Evolutionary conservation across 2,113 vertebrate species (phyloP), one percentile per base, ranked within the genome.

Genomic region (Solea solea): DNA sequence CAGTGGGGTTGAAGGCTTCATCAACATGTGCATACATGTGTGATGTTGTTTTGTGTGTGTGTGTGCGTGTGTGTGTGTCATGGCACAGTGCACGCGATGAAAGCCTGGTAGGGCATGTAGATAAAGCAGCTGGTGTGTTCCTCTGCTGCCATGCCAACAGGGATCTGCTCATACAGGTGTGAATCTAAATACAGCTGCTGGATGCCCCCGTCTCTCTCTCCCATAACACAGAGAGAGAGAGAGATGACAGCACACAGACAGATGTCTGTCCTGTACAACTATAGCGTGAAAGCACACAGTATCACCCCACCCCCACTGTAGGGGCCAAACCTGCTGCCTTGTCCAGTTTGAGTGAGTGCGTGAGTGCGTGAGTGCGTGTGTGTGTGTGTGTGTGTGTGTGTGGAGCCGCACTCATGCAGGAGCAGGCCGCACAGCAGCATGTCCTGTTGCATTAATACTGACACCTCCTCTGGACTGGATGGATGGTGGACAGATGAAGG

Each of bases 141-240:
- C 93, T 93, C 93, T 72, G 82, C 87, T 88, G 91, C 88, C 52
- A 75, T 67, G 95, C 95, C 92, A 96, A 85, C 74, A 90, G 95
- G 93, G 93, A 94, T 93, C 90, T 95, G 93, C 93, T 93, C 94
- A 94, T 64, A 91, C 93, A 98, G 95, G 94, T 97, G 95, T 94
- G 96, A 96, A 95, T 25, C 40, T 59, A 13, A 59, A 25, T 94
- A 93, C 95, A 97, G 94, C 95, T 95, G 94, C 92, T 89, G 91
- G 89, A 87, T 90, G 88, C 16, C 21, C 51, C 21, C 51, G 2
- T 40, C 57, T 45, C 74, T 39, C 56, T 14, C 42, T n/a, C 9
- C 16, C n/a, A 42, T 67, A 64, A 56, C 42, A 56, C 49, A 61
- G 14, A 64, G 2, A 64, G 8, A 64, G 11, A 66, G n/a, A 64